phyloP scores from a whole-genome alignment of 2,113 vertebrate species.

The Rissa tridactyla region DNA sequence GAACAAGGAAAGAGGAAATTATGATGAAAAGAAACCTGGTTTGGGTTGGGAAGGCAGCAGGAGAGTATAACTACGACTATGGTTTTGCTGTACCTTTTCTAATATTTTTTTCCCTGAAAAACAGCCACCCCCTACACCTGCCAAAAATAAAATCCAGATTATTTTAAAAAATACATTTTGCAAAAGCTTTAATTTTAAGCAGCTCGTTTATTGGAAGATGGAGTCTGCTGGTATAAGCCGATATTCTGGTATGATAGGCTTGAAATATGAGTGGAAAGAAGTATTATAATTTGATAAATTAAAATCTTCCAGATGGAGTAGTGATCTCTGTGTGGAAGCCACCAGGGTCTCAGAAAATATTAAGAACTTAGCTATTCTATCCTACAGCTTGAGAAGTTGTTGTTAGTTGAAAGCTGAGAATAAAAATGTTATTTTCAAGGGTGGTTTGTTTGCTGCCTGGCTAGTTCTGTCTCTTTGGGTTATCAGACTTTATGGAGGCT shows the following conservation, averaged over 20 bases:
- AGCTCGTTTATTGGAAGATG: not conserved
- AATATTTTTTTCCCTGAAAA: not conserved
- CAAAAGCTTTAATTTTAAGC: not conserved
- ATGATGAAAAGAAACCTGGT: not conserved
- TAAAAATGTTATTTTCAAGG: not conserved
- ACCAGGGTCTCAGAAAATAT: not conserved
- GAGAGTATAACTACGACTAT: not conserved
- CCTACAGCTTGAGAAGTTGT: not conserved
- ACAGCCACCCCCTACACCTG: not conserved
- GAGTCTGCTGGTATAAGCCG: not conserved
- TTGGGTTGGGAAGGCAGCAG: not conserved
- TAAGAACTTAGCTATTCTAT: not conserved
- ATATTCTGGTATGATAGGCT: not conserved
- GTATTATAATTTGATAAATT: not conserved
- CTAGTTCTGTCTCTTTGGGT: not conserved
- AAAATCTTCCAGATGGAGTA: not conserved
- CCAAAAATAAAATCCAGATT: not conserved
- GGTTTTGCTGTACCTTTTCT: not conserved
- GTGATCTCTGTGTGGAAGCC: not conserved
- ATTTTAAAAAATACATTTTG: not conserved
- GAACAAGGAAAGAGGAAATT: not conserved
- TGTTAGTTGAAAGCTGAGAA: not conserved
- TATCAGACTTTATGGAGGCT: not conserved
- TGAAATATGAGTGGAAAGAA: not conserved
- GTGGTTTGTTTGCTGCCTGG: not conserved